phyloP scores from a whole-genome alignment of 2,113 vertebrate genomes.

The Chlamydotis undulata region DNA sequence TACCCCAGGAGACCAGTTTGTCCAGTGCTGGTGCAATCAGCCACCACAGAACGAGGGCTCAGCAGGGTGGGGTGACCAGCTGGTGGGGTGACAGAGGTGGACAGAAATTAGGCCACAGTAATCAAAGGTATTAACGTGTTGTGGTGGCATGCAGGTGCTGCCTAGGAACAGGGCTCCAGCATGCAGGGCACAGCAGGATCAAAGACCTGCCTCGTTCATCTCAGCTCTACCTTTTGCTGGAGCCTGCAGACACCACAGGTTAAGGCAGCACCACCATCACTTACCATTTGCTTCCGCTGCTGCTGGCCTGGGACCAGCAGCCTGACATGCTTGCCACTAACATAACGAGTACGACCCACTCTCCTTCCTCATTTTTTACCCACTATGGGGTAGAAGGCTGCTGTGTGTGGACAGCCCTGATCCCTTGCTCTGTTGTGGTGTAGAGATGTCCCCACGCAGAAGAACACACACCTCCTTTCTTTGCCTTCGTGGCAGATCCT shows the following conservation, averaged over 20 bases:
- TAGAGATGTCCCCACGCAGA: background rate
- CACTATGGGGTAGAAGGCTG: background rate
- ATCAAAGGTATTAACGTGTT: background rate
- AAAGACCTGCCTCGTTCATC: background rate
- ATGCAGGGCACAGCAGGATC: background rate
- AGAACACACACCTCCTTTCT: background rate
- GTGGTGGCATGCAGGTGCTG: background rate
- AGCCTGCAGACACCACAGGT: background rate
- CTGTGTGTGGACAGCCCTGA: background rate
- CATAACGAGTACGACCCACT: background rate
- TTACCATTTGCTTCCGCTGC: background rate
- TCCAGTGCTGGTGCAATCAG: background rate
- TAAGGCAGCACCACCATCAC: background rate
- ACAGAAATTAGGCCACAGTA: constrained; percentile 20
- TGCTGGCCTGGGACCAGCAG: background rate
- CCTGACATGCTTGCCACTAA: background rate
- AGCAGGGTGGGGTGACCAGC: background rate
- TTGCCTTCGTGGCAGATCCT: background rate
- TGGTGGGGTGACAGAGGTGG: background rate
- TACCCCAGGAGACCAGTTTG: constrained; percentile 15
- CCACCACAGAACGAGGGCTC: background rate
- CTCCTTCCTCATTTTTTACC: background rate
- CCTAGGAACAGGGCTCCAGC: background rate
- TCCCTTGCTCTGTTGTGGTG: background rate
- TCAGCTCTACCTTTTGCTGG: background rate